These are phyloP conservation scores for Euura lappo DNA, from an alignment of 1,140 invertebrate species.

Conservation along the genomic window DNA sequence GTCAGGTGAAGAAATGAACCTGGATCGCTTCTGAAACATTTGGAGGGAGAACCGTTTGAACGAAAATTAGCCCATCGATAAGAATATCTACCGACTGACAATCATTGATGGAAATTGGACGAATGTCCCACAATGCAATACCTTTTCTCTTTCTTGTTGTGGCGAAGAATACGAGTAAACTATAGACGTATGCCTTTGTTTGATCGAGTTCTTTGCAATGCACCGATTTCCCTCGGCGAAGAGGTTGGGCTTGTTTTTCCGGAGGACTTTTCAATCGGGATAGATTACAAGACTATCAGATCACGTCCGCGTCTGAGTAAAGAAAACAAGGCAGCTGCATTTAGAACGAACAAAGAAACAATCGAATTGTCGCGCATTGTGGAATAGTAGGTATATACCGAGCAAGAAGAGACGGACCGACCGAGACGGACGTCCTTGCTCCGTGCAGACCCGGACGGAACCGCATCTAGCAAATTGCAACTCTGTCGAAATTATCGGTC, in stretches of 20 bases:
- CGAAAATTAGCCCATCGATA: no score
- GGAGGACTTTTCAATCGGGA: constrained; percentile 1
- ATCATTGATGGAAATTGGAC: no score
- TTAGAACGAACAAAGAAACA: neutral
- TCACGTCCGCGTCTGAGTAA: constrained; percentile 1
- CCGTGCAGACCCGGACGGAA: constrained; percentile 14
- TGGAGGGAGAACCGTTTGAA: no score
- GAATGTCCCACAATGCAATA: no score
- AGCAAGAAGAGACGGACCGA: neutral
- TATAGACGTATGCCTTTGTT: neutral
- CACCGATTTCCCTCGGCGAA: neutral
- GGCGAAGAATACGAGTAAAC: neutral
- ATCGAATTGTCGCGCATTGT: neutral
- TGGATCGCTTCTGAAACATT: neutral
- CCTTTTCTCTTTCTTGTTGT: no score
- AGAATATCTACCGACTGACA: no score
- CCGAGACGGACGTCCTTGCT: neutral
- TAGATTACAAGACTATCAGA: constrained; percentile 5
- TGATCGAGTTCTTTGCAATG: neutral
- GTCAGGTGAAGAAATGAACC: neutral
- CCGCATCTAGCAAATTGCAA: constrained; percentile 48
- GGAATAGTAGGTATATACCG: neutral
- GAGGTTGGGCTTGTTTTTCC: neutral
- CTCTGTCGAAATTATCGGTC: constrained; percentile 50
- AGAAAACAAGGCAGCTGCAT: constrained; percentile 6